Evolutionary conservation across 1,140 invertebrate genomes (phyloP), one percentile per base, ranked within the genome.

Genomic region (Caenorhabditis briggsae): DNA sequence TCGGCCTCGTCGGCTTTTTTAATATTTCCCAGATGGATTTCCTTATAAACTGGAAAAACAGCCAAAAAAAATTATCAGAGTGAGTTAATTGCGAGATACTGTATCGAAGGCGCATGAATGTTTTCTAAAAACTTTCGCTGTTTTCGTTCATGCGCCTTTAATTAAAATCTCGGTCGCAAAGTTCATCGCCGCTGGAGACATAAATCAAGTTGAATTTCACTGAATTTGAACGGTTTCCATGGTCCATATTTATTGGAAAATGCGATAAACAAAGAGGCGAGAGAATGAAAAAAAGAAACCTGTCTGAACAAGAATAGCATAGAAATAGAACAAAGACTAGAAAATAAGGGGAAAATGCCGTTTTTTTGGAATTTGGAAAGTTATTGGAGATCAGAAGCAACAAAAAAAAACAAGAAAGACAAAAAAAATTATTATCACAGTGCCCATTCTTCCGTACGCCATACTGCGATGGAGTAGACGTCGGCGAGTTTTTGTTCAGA

Each of bases 381-480:
- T 33, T 33, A 33, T 33, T 33, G 18, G 64, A 70, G 64, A 70
- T 70, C 64, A 64, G 33, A 46, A 43, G 3, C 43, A 16, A 70
- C 14, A 20, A 11, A 20, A 46, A n/a, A 18, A 46, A 46, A 14
- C 14, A 25, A 78, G 41, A 50, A 43, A 78, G 11, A 53, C 11
- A 50, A 53, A 46, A n/a, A 78, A 50, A 53, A 46, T 2, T 61
- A 18, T 43, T 78, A 78, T 78, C 70, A 78, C 70, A 78, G 46
- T 12, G 70, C 23, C 85, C 85, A 86, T 25, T 86, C 85, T 41
- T 86, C 85, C 12, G 85, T 83, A 25, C 55, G 82, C 74, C 74
- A 86, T 12, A 86, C 70, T 7, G 70, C 85, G 16, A 74, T 74
- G 6, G 64, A 78, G 48, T 82, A 86, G 43, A 58, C 65, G 46